Base-by-base conservation (phyloP, 2,888 invertebrate genomes). In the Operophtera brumata region DNA sequence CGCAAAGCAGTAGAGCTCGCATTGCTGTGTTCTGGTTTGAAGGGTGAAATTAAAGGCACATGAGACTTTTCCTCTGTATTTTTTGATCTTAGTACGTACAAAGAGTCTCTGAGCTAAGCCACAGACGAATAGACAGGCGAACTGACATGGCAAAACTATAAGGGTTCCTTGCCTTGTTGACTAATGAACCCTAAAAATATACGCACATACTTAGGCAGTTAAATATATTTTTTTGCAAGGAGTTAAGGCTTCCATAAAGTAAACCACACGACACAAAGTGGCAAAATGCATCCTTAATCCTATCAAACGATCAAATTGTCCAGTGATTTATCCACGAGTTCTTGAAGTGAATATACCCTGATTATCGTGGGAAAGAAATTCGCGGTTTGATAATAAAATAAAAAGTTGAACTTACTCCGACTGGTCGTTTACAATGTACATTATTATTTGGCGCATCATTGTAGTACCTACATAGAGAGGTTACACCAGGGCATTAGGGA, bases 331-430 rank as follows among this genome's bases (percentile, higher is more conserved):
- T 50, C 45, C 36, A 25, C 52, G 20, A 56, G 52, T 59, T 44
- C 47, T 35, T 48, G 37, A 26, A 25, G 37, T 45, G 47, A 57
- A 54, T 58, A 45, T 36, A 50, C 53, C 9, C 61, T 65, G 75
- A 83, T 82, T 77, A 74, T 62, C 84, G 86, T 86, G 87, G 78
- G 86, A 88, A 86, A 74, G 69, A 75, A 75, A 73, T 74, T 78
- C 61, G 74, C 75, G 66, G 67, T 57, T 62, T 61, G 64, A 73
- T 71, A 51, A 57, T 45, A 77, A 76, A 69, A 71, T 67, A 75
- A 77, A 75, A 75, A 75, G 70, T 71, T 70, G 69, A 69, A 74
- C 73, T 73, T 78, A 78, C 82, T 81, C 75, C 69, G 75, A 66
- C 70, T 77, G 77, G 75, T 72, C 74, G 75, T 78, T 73, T 77